Percentiles rank a stretch among this genome's conserved stretches.
phyloP scores from a whole-genome alignment of 2,113 vertebrate species.

The Columba janthina region DNA sequence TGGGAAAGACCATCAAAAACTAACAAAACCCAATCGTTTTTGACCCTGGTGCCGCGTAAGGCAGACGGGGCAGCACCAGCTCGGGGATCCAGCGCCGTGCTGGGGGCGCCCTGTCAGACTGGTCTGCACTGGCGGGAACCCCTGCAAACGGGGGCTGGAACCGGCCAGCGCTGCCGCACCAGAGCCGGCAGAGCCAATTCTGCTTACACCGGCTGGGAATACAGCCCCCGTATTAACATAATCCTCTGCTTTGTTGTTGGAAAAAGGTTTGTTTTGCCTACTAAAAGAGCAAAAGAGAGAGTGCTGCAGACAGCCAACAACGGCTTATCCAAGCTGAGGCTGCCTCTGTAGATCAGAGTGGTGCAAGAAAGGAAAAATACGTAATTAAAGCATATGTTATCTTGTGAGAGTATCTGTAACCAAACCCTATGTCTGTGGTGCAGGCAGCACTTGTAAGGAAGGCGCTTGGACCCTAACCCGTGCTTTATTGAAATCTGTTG shows the following conservation, averaged over 20 bases:
- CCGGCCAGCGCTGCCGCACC: not conserved
- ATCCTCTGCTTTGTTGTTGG: not conserved
- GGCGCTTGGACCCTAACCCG: not conserved
- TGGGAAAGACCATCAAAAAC: not conserved
- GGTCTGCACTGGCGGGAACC: not conserved
- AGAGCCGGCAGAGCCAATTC: not conserved
- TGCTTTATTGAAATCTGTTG: not conserved
- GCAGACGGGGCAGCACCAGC: too few relatives aligned
- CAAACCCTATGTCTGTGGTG: not conserved
- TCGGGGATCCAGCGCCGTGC: fast-evolving
- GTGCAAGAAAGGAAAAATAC: not conserved
- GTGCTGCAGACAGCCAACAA: not conserved
- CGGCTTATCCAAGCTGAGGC: not conserved
- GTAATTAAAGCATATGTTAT: not conserved
- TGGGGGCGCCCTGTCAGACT: too few relatives aligned
- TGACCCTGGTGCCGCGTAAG: not conserved
- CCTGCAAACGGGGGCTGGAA: not conserved
- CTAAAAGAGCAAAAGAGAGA: not conserved
- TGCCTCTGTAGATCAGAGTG: not conserved
- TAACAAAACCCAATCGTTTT: too few relatives aligned
- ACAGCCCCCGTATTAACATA: not conserved
- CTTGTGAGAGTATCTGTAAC: not conserved
- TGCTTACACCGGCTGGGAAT: not conserved
- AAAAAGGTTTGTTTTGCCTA: not conserved
- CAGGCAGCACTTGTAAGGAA: not conserved